Conservation (phyloP, 2,888 invertebrate species). For the Didymodactylos carnosus region DNA sequence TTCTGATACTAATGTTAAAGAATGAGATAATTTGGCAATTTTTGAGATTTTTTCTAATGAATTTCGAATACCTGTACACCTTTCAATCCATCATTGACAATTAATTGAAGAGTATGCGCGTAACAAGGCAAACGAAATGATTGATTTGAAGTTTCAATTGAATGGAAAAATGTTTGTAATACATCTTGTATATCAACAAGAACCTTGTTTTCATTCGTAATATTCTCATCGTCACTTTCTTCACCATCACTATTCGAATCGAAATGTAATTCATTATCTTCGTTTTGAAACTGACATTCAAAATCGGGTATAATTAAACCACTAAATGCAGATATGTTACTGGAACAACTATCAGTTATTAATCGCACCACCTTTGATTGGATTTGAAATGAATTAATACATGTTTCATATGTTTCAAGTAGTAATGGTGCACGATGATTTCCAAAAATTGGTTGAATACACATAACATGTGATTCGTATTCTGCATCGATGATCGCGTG, state of each 20-base stretch:
- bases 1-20: background rate
- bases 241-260: no score
- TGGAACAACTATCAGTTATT: background rate
- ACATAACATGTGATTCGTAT: background rate
- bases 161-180: background rate
- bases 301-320: background rate
- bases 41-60: background rate
- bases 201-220: background rate
- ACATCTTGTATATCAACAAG: background rate
- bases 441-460: background rate
- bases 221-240: background rate
- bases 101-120: background rate
- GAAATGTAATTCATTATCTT: no score
- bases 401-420: background rate
- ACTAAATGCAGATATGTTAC: background rate
- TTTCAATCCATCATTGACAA: background rate
- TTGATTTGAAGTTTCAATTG: background rate
- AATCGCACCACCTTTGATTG: background rate
- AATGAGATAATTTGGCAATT: background rate
- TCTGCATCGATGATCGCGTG: background rate
- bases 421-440: background rate
- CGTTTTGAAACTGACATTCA: background rate
- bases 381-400: background rate
- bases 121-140: background rate
- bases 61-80: background rate